Base-by-base conservation (phyloP, 2,113 vertebrate genomes). In the Callochromis pleurospilus region DNA sequence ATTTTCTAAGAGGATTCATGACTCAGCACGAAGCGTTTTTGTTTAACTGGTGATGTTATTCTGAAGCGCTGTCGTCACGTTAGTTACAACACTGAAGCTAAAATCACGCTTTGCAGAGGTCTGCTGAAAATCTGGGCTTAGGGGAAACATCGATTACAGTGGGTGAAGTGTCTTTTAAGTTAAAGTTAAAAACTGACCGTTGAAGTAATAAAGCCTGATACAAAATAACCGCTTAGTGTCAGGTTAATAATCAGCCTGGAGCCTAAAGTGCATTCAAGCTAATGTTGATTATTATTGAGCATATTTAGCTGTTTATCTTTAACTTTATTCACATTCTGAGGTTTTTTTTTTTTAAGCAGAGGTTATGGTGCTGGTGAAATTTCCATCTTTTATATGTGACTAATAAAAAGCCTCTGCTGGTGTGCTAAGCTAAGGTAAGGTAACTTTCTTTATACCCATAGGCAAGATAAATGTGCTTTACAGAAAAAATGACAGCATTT, bases 391-490 rank as follows among this genome's bases (percentile, higher is more conserved):
- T 83, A 86, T 89, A 85, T 92, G 91, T 80, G 92, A 91, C 91
- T 92, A 90, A 93, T 93, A 84, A 75, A 84, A 87, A 88, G 56
- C 81, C 65, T 83, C 80, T 80, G 84, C 90, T 89, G 84, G 86
- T 89, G 79, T 92, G 90, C 89, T 91, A 49, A 49, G 90, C 89
- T 91, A 49, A 49, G 15, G 0, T 45, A 47, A 47, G 45, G 17
- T 51, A 19, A 19, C 49, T 51, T 9, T 51, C 19, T 51, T 51
- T 51, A 9, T 9, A 9, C 49, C 49, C 49, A 51, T 51, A 51
- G 49, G 4, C 49, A n/a, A 0, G 0, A 8, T 51, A 51, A 51
- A 51, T 51, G 1, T 1, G 0, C 49, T 51, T 51, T n/a, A 51
- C 49, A 51, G 49, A 51, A 51, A n/a, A 51, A 51, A 51, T 51